A percentile compares a stretch with the other conserved stretches of the same genome.
Conservation (phyloP, 1,140 invertebrate species). For the Globodera rostochiensis region DNA sequence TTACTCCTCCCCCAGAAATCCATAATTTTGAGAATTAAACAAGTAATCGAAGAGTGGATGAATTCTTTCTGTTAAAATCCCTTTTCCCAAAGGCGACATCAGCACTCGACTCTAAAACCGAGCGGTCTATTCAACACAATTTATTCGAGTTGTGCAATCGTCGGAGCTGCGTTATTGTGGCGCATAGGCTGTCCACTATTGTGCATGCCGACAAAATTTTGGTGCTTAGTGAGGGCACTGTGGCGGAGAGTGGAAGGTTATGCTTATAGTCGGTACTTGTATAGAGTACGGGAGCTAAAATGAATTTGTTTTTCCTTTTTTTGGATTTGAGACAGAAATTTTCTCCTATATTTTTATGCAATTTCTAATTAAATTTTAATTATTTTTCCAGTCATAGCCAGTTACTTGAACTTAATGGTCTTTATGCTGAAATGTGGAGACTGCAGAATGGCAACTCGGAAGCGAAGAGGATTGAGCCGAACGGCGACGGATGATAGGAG, state of each 20-base stretch:
- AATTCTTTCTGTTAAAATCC: no score
- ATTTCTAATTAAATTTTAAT: background rate
- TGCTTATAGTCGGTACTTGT: no score
- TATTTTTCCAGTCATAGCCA: slow-evolving; percentile 47
- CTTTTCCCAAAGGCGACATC: slow-evolving; percentile 63
- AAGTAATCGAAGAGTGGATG: no score
- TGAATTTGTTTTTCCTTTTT: background rate
- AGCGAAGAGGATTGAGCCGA: no score
- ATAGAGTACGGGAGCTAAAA: no score
- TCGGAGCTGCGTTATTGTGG: slow-evolving; percentile 69
- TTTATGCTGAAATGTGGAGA: slow-evolving; percentile 54
- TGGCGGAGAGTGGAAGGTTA: slow-evolving; percentile 56
- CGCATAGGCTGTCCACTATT: slow-evolving; percentile 52
- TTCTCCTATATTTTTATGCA: background rate
- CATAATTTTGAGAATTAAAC: no score
- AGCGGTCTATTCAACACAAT: slow-evolving; percentile 69
- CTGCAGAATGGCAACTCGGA: slow-evolving; percentile 35
- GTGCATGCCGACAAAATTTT: slow-evolving; percentile 55
- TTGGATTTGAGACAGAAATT: slow-evolving; percentile 19
- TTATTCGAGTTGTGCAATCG: slow-evolving; percentile 69
- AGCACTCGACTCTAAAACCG: slow-evolving; percentile 66
- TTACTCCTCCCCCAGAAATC: no score
- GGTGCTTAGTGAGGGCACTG: slow-evolving; percentile 53
- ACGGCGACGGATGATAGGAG: no score
- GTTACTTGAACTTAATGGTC: slow-evolving; percentile 41